Evolutionary conservation across 2,113 vertebrate genomes (phyloP).

Genomic region (Piprites chloris): DNA sequence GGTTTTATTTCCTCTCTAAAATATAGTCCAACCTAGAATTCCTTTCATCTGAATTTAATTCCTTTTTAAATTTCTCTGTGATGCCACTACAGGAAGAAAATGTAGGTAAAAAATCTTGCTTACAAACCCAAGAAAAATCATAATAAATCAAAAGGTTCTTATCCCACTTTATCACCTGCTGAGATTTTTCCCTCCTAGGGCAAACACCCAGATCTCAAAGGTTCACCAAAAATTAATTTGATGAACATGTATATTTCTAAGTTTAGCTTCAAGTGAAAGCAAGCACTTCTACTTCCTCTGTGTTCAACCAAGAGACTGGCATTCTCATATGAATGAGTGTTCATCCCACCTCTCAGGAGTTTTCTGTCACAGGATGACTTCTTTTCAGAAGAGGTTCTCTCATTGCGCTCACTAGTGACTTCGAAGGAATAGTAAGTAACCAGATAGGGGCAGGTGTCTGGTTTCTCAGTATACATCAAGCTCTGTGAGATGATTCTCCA

Average conservation of each 20-base stretch:
- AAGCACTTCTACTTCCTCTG: neutral
- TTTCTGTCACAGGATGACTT: neutral
- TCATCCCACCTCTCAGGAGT: neutral
- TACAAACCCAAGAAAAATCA: neutral
- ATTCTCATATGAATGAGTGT: neutral
- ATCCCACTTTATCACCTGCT: neutral
- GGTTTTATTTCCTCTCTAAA: neutral
- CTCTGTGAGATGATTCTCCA: neutral
- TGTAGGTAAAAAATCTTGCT: neutral
- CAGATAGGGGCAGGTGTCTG: neutral
- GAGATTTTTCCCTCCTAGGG: neutral
- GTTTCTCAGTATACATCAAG: neutral
- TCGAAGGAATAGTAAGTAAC: neutral
- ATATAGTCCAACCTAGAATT: neutral
- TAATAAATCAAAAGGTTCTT: neutral
- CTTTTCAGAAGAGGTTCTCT: neutral
- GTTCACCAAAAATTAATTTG: neutral
- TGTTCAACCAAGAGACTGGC: neutral
- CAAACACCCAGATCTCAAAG: neutral
- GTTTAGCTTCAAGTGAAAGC: neutral
- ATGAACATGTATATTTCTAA: neutral
- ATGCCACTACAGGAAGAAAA: neutral
- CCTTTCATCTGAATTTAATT: neutral
- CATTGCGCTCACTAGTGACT: neutral
- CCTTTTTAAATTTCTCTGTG: neutral